phyloP scores from a whole-genome alignment of 2,888 invertebrate genomes.

The Habroteleia sp. region DNA sequence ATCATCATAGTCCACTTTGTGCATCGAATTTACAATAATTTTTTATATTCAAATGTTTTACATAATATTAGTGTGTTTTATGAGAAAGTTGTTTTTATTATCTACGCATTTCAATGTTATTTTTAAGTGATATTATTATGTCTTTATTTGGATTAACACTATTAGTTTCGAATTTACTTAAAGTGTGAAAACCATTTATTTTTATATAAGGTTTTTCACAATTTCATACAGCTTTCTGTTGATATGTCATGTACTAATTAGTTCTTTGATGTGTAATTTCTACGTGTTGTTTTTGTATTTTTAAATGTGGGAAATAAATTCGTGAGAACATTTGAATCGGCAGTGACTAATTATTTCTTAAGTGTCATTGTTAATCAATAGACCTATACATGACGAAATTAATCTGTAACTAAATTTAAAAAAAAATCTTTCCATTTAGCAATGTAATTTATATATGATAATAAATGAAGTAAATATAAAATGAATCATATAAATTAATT shows the following conservation, averaged over 20 bases:
- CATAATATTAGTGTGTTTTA: neutral
- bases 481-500: too few relatives aligned
- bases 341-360: conserved; percentile 18
- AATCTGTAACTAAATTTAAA: too few relatives aligned
- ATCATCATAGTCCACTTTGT: too few relatives aligned
- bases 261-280: conserved; percentile 30
- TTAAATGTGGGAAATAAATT: conserved; percentile 35
- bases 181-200: conserved; percentile 34
- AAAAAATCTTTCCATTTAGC: too few relatives aligned
- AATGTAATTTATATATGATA: too few relatives aligned
- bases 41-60: too few relatives aligned
- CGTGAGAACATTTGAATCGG: conserved; percentile 39
- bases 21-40: too few relatives aligned
- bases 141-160: conserved; percentile 27
- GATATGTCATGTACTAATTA: conserved; percentile 33
- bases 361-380: conserved; percentile 10
- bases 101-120: neutral
- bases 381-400: too few relatives aligned
- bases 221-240: too few relatives aligned
- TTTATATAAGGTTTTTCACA: too few relatives aligned
- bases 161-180: conserved; percentile 23
- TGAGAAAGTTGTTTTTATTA: conserved; percentile 11
- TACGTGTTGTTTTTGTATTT: neutral
- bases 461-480: too few relatives aligned
- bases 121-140: conserved; percentile 19